Percentiles rank a stretch among this genome's conserved stretches.
Conservation (phyloP, 2,113 vertebrate species). For the Mellivora capensis region DNA sequence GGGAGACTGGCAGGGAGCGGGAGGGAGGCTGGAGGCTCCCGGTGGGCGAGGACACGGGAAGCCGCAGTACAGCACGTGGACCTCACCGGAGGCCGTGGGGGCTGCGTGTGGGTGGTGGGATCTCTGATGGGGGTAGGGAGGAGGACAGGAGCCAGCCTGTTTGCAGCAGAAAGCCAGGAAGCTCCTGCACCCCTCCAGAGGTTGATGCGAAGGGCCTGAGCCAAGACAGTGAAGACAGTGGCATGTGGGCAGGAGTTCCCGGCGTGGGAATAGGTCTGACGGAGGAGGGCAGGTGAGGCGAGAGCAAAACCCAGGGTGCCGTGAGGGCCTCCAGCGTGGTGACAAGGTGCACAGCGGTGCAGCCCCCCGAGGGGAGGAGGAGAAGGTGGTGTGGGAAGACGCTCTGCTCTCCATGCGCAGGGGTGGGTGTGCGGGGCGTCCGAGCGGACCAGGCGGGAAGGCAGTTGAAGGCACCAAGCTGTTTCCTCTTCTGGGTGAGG, state of each 20-base stretch:
- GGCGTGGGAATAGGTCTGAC: not conserved
- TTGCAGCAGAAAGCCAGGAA: not conserved
- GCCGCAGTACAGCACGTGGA: not conserved
- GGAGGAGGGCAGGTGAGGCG: no score
- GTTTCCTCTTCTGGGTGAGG: not conserved
- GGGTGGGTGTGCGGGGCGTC: no score
- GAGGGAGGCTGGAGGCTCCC: not conserved
- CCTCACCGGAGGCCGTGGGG: not conserved
- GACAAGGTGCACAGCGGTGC: not conserved
- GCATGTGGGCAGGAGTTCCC: no score
- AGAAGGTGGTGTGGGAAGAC: not conserved
- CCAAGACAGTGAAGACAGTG: not conserved
- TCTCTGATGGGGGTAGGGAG: no score
- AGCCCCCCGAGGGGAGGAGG: not conserved
- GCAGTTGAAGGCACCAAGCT: not conserved
- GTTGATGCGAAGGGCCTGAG: no score
- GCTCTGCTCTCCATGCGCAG: not conserved
- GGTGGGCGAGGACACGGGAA: not conserved
- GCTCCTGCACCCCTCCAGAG: not conserved
- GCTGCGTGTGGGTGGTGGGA: not conserved
- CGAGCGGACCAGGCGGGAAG: not conserved
- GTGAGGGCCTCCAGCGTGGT: fast-evolving
- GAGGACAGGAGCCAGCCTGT: no score
- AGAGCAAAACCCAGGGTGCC: not conserved
- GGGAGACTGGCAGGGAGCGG: not conserved